Evolutionary conservation across 1,140 invertebrate genomes (phyloP), one percentile per base, ranked within the genome.

Genomic region (Cecropterus lyciades): DNA sequence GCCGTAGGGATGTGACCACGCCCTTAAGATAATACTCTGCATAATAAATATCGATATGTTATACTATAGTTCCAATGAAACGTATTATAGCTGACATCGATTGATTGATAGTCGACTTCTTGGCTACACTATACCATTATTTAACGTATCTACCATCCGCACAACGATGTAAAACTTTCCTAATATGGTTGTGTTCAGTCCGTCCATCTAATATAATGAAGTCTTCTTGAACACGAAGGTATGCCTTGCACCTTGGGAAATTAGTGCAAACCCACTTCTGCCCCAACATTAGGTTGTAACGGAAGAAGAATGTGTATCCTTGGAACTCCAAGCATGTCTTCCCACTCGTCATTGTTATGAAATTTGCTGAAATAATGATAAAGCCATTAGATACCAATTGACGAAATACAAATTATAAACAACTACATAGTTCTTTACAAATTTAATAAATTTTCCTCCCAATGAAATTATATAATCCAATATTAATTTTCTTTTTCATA

Each of bases 261-360:
- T 70, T 71, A 3, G 81, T 86, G 53, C 84, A 86, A 0, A 78
- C 73, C 80, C 82, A 86, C 30, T 81, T 82, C 16, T 68, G 59
- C 1, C 82, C 81, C 0, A 27, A 48, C 20, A 65, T 77, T 3
- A 69, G 37, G 42, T 72, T 79, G 60, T 87, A 85, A 0, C 85
- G 69, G 20, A 70, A 82, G 69, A 81, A 87, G 52, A 84, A 85
- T 0, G 81, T 85, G 45, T 78, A 80, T 0, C 80, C 79, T 11
- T 80, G 53, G 63, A 78, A 70, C 1, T 72, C 57, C 7, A 82
- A 55, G 45, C 69, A 79, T 5, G 63, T 68, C 43, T 72, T 84
- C n/a, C 82, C 82, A 11, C 66, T 73, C 2, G 65, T 63, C 78
- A 82, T 75, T 0, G 10, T 52, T 20, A 24, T 62, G 11, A 16